phyloP scores from a whole-genome alignment of 2,797 vertebrate genomes.

The Tokudaia muenninki region DNA sequence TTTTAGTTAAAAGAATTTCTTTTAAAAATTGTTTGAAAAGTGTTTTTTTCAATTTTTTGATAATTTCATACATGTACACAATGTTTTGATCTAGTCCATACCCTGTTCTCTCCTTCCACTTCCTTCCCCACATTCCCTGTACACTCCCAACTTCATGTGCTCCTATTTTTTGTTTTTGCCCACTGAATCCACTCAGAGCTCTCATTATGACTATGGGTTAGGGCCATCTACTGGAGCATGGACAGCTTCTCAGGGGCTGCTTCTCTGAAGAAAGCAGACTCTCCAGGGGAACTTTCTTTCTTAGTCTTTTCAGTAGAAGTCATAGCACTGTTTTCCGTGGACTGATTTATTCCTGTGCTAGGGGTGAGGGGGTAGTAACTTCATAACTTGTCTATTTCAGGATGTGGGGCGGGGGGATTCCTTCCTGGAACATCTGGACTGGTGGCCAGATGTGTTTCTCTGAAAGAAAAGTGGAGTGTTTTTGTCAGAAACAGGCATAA shows the following conservation, averaged over 20 bases:
- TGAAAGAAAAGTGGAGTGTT: not conserved
- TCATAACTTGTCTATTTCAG: not conserved
- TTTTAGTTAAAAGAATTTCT: not conserved
- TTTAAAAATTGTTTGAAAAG: not conserved
- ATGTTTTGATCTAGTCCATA: not conserved
- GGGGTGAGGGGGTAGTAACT: not conserved
- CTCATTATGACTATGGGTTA: not conserved
- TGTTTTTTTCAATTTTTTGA: not conserved
- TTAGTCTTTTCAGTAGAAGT: not conserved
- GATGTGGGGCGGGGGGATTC: not conserved
- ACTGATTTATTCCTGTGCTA: not conserved
- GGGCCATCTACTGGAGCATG: not conserved
- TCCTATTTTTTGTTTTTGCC: not conserved
- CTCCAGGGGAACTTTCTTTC: not conserved
- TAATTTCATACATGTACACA: not conserved
- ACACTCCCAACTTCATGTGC: not conserved
- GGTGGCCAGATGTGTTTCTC: not conserved
- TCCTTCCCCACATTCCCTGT: too few species aligned
- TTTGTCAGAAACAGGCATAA: not conserved
- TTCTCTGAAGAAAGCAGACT: not conserved
- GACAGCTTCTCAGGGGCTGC: not conserved
- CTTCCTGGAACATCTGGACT: not conserved
- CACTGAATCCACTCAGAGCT: not conserved
- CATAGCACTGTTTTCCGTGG: not conserved
- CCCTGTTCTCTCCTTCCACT: not conserved